A percentile compares a stretch with the other conserved stretches of the same genome.
phyloP scores from a whole-genome alignment of 2,113 vertebrate species.

The Blennius ocellaris region DNA sequence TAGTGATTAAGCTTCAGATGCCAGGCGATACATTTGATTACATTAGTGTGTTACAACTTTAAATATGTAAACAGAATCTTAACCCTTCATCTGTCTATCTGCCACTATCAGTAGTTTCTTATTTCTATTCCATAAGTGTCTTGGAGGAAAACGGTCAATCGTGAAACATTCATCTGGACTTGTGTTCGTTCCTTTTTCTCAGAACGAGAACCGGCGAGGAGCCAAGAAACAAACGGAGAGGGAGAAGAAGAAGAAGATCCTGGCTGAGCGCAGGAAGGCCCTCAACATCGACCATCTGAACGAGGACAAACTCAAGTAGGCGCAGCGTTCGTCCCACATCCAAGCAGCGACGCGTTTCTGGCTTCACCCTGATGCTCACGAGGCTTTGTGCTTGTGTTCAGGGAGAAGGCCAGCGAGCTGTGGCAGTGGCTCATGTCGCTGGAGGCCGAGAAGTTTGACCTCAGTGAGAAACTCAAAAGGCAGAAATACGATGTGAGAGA shows the following conservation, averaged over 20 bases:
- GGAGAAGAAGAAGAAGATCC: slow-evolving; percentile 98
- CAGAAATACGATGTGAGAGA: slow-evolving; percentile 95
- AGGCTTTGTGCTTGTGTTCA: slow-evolving; percentile 58
- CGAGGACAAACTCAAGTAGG: slow-evolving; percentile 94
- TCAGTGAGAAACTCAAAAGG: slow-evolving; percentile 92
- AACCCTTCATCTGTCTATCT: too few relatives aligned
- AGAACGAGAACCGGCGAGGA: slow-evolving; percentile 90
- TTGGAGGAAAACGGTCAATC: too few relatives aligned
- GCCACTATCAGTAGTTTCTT: too few relatives aligned
- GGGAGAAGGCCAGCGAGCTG: slow-evolving; percentile 92
- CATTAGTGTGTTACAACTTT: too few relatives aligned
- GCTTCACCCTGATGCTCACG: background rate
- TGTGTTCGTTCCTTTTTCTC: slow-evolving; percentile 2
- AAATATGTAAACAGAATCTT: too few relatives aligned
- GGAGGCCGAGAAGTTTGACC: slow-evolving; percentile 95
- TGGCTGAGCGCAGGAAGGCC: slow-evolving; percentile 90
- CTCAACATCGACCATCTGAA: slow-evolving; percentile 90
- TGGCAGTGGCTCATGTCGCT: slow-evolving; percentile 91
- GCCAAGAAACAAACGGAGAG: slow-evolving; percentile 95
- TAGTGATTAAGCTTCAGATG: too few relatives aligned
- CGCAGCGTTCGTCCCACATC: background rate
- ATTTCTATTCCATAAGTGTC: too few relatives aligned
- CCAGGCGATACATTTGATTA: too few relatives aligned
- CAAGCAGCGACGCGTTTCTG: background rate
- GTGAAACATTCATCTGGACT: too few relatives aligned